Conservation (phyloP, 2,888 invertebrate species). For the Spilosoma lubricipeda region DNA sequence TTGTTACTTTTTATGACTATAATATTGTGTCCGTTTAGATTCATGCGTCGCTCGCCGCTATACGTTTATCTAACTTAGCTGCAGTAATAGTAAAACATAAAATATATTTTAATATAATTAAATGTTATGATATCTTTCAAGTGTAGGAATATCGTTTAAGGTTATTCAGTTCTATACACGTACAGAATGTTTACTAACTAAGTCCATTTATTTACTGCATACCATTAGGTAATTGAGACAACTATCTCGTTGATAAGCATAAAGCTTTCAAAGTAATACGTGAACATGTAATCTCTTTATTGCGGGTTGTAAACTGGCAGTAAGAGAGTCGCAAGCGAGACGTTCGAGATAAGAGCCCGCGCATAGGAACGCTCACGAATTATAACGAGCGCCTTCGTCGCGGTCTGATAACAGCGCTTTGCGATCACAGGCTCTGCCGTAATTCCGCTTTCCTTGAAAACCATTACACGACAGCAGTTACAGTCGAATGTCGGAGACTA, state of each 20-base stretch:
- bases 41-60: slow-evolving; percentile 48
- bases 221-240: slow-evolving; percentile 36
- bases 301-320: slow-evolving; percentile 41
- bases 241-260: slow-evolving; percentile 45
- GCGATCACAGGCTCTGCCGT: slow-evolving; percentile 59
- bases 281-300: slow-evolving; percentile 40
- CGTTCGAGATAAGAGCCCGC: slow-evolving; percentile 64
- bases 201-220: slow-evolving; percentile 20
- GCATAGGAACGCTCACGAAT: slow-evolving; percentile 68
- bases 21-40: slow-evolving; percentile 67
- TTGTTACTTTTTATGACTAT: slow-evolving; percentile 74
- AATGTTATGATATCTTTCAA: slow-evolving; percentile 36
- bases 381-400: slow-evolving; percentile 70
- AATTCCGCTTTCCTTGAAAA: slow-evolving; percentile 68
- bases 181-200: slow-evolving; percentile 38
- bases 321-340: slow-evolving; percentile 59
- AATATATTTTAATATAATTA: slow-evolving; percentile 14
- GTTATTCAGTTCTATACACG: slow-evolving; percentile 25
- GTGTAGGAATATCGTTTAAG: not conserved
- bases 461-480: slow-evolving; percentile 46
- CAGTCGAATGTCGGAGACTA: slow-evolving; percentile 54
- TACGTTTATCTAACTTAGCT: slow-evolving; percentile 31
- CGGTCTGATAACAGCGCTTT: slow-evolving; percentile 72
- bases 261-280: slow-evolving; percentile 55
- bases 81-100: slow-evolving; percentile 33